Evolutionary conservation across 2,888 invertebrate species (phyloP).

Genomic region (Zaprionus bogoriensis): DNA sequence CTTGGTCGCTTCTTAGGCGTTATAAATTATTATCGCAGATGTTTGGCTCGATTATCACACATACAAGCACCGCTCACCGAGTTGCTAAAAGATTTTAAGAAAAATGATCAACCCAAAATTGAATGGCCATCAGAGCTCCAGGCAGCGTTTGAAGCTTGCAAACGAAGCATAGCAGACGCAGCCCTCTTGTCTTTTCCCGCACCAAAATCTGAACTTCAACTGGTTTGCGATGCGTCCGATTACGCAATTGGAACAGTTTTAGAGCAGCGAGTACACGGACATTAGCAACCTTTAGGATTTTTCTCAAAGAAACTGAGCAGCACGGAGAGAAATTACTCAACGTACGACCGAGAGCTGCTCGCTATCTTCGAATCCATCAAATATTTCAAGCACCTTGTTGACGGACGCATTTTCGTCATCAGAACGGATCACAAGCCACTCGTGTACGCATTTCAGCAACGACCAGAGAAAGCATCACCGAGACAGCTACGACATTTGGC

Average conservation of each 20-base stretch:
- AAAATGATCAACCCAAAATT: not conserved
- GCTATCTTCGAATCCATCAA: slow-evolving; percentile 4
- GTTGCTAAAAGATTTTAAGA: not conserved
- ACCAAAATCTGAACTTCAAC: not conserved
- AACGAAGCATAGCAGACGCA: no score
- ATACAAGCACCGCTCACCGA: not conserved
- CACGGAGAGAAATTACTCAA: not conserved
- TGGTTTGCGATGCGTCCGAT: not conserved
- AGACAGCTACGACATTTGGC: not conserved
- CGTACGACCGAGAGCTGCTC: slow-evolving; percentile 11
- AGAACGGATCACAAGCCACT: not conserved
- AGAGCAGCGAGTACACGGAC: not conserved
- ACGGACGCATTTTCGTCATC: not conserved
- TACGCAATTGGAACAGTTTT: not conserved
- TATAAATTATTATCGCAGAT: not conserved
- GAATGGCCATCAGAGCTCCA: not conserved
- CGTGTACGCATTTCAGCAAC: not conserved
- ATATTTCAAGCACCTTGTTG: slow-evolving; percentile 11
- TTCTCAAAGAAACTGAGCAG: not conserved
- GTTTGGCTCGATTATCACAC: not conserved
- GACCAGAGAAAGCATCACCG: slow-evolving; percentile 6
- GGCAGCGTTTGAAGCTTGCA: no score
- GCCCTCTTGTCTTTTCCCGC: no score
- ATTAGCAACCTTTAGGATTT: not conserved
- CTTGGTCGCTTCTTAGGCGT: no score